Evolutionary conservation across 1,140 invertebrate species (phyloP).

Genomic region (Pygmarrhopalites habei): DNA sequence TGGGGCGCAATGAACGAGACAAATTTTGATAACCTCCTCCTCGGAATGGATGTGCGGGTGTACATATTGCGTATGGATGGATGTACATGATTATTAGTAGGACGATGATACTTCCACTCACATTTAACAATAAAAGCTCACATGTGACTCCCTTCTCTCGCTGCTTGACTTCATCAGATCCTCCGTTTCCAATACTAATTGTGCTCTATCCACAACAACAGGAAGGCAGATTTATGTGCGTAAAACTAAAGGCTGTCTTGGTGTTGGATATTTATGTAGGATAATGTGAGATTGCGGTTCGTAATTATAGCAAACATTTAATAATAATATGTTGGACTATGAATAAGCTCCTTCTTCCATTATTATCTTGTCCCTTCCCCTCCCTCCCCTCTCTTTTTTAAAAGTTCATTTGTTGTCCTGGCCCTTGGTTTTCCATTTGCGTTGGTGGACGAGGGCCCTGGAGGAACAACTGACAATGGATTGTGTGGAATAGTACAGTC

Average conservation of each 20-base stretch:
- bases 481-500: neutral
- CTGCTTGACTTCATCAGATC: neutral
- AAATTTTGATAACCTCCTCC: no score
- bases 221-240: neutral
- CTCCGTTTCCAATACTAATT: neutral
- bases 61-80: no score
- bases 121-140: neutral
- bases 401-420: neutral
- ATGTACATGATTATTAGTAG: no score
- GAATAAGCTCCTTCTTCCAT: neutral
- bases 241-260: neutral
- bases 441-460: neutral
- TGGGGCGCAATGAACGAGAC: no score
- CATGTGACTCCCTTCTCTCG: neutral
- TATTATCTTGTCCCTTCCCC: neutral
- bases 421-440: neutral
- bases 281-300: constrained; percentile 8
- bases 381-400: neutral
- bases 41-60: no score
- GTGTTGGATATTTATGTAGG: neutral
- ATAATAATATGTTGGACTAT: constrained; percentile 14
- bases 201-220: neutral
- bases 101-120: neutral
- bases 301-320: constrained; percentile 25
- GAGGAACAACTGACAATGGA: neutral